Evolutionary conservation across 1,140 invertebrate genomes (phyloP).

Genomic region (Triops cancriformis): DNA sequence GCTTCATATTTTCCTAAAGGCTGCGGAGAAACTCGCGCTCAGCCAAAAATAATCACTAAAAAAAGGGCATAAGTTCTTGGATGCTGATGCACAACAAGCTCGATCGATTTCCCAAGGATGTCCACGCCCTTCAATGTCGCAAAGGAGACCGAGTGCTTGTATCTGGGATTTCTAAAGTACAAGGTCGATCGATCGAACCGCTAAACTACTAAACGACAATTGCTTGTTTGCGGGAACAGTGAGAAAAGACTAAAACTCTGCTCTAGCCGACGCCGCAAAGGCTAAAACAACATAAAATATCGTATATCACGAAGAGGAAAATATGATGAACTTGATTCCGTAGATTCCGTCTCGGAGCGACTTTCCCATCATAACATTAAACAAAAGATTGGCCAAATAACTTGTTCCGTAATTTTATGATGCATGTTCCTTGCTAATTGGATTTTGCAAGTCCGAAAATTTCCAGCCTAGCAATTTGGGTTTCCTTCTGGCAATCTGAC

Average conservation of each 20-base stretch:
- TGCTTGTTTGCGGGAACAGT: not conserved
- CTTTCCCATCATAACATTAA: not conserved
- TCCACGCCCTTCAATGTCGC: not conserved
- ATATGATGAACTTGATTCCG: too few species aligned
- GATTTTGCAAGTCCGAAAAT: not conserved
- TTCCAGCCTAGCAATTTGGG: not conserved
- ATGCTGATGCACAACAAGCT: not conserved
- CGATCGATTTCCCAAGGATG: not conserved
- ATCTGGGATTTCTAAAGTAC: not conserved
- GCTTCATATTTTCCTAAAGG: not conserved
- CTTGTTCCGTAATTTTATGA: not conserved
- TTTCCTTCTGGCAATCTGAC: not conserved
- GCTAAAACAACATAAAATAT: too few species aligned
- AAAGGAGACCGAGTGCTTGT: not conserved
- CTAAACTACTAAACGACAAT: not conserved
- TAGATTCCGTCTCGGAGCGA: not conserved
- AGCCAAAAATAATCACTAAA: not conserved
- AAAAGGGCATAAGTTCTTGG: not conserved
- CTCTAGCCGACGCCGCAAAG: too few species aligned
- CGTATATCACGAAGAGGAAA: too few species aligned
- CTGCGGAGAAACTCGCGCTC: not conserved
- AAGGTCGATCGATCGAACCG: not conserved
- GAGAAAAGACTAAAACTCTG: too few species aligned
- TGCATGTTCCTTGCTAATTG: not conserved
- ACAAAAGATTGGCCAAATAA: not conserved